Evolutionary conservation across 2,888 invertebrate species (phyloP).

Genomic region (Sceliomorpha sp.): DNA sequence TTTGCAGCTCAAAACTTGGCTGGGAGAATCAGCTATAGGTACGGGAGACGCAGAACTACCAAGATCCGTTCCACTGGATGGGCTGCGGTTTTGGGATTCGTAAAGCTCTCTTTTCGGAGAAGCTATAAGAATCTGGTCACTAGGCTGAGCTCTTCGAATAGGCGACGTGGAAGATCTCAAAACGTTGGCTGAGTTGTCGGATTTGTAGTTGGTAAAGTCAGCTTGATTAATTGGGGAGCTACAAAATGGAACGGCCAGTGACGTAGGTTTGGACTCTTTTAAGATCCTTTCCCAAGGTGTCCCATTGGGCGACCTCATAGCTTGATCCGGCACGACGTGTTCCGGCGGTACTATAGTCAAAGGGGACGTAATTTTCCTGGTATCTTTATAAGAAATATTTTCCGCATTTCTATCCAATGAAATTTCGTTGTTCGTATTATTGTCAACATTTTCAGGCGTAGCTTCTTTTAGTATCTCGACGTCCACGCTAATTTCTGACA

Average conservation of each 20-base stretch:
- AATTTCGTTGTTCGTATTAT: slow-evolving; percentile 31
- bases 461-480: slow-evolving; percentile 37
- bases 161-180: slow-evolving; percentile 17
- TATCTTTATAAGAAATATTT: too few relatives aligned
- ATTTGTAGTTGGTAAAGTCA: neutral
- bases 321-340: slow-evolving; percentile 19
- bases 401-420: slow-evolving; percentile 30
- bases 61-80: slow-evolving; percentile 53
- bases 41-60: slow-evolving; percentile 68
- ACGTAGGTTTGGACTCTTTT: slow-evolving; percentile 27
- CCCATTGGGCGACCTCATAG: slow-evolving; percentile 11
- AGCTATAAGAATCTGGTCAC: slow-evolving; percentile 75
- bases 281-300: slow-evolving; percentile 26
- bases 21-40: slow-evolving; percentile 67
- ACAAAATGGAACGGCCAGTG: slow-evolving; percentile 13
- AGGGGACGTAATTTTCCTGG: slow-evolving; percentile 58
- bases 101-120: slow-evolving; percentile 73
- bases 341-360: slow-evolving; percentile 55
- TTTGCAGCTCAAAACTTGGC: slow-evolving; percentile 53
- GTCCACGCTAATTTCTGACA: slow-evolving; percentile 38
- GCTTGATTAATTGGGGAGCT: neutral
- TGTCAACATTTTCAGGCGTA: slow-evolving; percentile 30
- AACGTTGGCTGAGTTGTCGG: neutral
- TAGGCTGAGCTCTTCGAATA: slow-evolving; percentile 66
- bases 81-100: slow-evolving; percentile 57